Base-by-base conservation (phyloP, 2,113 vertebrate species). In the Erythrocercus mccallii region DNA sequence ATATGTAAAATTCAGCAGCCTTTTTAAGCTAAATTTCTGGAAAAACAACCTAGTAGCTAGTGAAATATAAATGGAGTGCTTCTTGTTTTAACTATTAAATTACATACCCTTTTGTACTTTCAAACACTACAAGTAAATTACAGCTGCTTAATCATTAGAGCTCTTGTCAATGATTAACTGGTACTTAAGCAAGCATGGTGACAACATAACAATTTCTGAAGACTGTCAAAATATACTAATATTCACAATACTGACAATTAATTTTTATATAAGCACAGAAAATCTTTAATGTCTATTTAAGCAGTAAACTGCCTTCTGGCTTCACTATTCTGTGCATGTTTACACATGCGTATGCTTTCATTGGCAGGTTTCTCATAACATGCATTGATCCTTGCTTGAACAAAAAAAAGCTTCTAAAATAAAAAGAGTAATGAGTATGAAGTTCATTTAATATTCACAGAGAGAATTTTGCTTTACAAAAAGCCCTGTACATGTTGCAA, bases 21-120 rank as follows among this genome's bases (percentile, higher is more conserved):
- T 44, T 77, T 77, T 77, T 77, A 9, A 81, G 77, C 22, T 72
- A 37, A 42, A 74, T 60, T 78, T 57, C 54, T 35, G 15, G 11
- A 78, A 84, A 45, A 92, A 79, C 53, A 84, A 51, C 28, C 38
- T 66, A 88, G 70, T 10, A 90, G 60, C 51, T 92, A 79, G 81
- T 71, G 74, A 95, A 96, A 80, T 57, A 86, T 65, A 79, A 92
- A 82, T 38, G 6, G 77, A 91, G 42, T 15, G 58, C 62, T 89
- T 89, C 73, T 61, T 94, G 57, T 78, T 94, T 94, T 82, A 94
- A 91, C 66, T 81, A 65, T 77, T 88, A 71, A 78, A 81, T 88
- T 72, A 76, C 86, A 61, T 92, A 94, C 81, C 89, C 87, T 95
- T 95, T 92, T 91, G 81, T 96, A 91, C 89, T 95, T 91, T 82